Percentiles rank a stretch among this genome's conserved stretches.
phyloP scores from a whole-genome alignment of 2,797 vertebrate species.

The Pipistrellus pygmaeus region DNA sequence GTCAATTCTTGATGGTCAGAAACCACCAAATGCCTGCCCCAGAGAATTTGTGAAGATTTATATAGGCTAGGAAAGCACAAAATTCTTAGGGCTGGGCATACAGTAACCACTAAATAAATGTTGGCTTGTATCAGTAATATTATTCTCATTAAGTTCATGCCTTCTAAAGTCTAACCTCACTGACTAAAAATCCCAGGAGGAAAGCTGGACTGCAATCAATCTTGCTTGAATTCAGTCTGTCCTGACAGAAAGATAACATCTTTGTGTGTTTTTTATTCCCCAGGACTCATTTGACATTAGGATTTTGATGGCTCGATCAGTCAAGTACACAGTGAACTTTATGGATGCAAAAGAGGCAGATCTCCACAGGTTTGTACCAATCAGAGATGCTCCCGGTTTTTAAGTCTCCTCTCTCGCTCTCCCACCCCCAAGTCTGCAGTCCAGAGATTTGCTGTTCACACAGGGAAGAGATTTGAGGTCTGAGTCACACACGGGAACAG shows the following conservation, averaged over 20 bases:
- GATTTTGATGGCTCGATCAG: constrained; percentile 90
- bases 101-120: not conserved
- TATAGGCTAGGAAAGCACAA: not conserved
- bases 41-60: not conserved
- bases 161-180: not conserved
- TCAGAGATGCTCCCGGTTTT: constrained; percentile 33
- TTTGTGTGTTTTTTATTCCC: not conserved
- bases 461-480: not conserved
- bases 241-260: not conserved
- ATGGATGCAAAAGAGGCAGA: constrained; percentile 89
- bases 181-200: not conserved
- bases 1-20: not conserved
- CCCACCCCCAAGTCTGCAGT: not conserved
- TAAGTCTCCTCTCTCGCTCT: not conserved
- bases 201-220: not conserved
- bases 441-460: not conserved
- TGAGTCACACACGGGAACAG: too few species aligned
- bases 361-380: constrained; percentile 86
- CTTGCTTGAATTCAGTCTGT: constrained; percentile 4
- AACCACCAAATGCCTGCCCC: not conserved
- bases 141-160: not conserved
- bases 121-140: not conserved
- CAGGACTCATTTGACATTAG: constrained; percentile 91
- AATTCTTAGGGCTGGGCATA: not conserved
- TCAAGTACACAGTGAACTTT: constrained; percentile 92